Evolutionary conservation across 1,140 invertebrate species (phyloP), one percentile per base, ranked within the genome.

Genomic region (Diplogasteroides magnus): DNA sequence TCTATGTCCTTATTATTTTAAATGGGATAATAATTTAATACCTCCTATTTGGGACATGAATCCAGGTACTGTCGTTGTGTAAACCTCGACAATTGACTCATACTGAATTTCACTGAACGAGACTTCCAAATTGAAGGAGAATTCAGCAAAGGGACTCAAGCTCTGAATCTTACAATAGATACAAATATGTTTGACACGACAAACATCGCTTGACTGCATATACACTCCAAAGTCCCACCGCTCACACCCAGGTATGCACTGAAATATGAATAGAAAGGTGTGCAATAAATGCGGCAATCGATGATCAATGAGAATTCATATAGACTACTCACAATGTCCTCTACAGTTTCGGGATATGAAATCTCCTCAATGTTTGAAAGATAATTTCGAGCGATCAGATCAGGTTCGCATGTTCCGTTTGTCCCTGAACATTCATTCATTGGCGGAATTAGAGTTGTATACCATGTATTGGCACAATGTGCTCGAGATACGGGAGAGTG

Each of bases 41-140:
- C 69, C 78, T 55, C 78, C 78, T 61, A 80, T 82, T 67, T 80
- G 78, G 26, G 78, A 80, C 80, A 80, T 83, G 67, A 80, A 80
- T 0, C 80, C 74, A 19, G 80, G 80, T 11, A 80, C 69, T 25
- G 80, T 75, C n/a, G 75, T 80, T 25, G 78, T 82, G 19, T 69
- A 72, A 6, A 81, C 78, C 61, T 80, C 78, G 58, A 77, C 74
- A 0, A 80, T 76, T 61, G 82, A 72, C 26, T 80, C 78, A 58
- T 81, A 80, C 70, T 77, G 77, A 27, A 78, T 68, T 63, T 78
- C 76, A 64, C 77, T 78, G 58, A 81, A 78, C 1, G 77, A 78
- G n/a, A 67, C 78, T 58, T 78, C 77, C 14, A 78, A 31, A 61
- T 80, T 78, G 68, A 73, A 80, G 19, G 57, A 72, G 64, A 75